These are phyloP conservation scores for Strix aluco DNA, from an alignment of 2,113 vertebrate genomes.

Conservation along the genomic window DNA sequence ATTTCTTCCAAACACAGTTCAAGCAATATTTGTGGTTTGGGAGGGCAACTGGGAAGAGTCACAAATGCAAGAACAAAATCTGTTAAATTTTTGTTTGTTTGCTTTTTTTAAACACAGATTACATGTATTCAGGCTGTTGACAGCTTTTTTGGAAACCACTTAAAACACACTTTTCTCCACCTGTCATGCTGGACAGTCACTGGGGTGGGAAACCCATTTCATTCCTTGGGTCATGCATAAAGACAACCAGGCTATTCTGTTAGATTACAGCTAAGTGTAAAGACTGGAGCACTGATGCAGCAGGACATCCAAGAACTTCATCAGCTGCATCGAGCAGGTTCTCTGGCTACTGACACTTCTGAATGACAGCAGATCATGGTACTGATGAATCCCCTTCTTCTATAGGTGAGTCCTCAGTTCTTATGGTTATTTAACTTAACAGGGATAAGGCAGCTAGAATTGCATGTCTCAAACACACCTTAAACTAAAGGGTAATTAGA, in stretches of 20 bases:
- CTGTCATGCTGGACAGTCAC: background rate
- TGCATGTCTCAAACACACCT: background rate
- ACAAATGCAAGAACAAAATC: background rate
- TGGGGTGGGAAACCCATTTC: background rate
- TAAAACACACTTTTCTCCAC: background rate
- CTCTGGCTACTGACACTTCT: background rate
- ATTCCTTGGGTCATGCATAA: background rate
- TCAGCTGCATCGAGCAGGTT: fast-evolving
- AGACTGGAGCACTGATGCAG: background rate
- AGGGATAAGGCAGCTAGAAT: background rate
- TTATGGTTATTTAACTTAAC: background rate
- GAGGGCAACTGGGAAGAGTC: fast-evolving
- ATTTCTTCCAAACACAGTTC: background rate
- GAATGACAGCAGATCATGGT: background rate
- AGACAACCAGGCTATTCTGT: background rate
- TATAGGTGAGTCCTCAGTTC: fast-evolving
- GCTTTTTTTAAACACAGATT: background rate
- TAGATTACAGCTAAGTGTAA: background rate
- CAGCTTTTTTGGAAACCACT: background rate
- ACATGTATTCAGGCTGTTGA: background rate
- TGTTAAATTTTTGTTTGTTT: background rate
- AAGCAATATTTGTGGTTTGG: background rate
- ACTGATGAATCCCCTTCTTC: background rate
- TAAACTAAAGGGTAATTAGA: background rate
- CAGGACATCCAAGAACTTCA: background rate